Conservation (phyloP, 2,797 vertebrate genomes). For the Neosalanx taihuensis region DNA sequence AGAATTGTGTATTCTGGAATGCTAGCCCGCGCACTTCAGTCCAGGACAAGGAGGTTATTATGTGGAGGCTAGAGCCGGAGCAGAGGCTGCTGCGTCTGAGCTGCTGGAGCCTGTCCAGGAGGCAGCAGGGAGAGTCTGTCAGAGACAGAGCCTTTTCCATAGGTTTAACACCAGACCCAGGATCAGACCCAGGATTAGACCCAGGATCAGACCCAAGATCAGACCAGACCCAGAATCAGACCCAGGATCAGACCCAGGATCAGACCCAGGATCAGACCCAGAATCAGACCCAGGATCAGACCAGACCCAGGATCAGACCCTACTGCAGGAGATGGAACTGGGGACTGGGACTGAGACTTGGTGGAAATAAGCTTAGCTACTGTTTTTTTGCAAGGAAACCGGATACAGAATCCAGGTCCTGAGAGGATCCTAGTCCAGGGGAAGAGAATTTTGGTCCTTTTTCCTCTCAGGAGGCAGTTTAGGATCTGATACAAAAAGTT, state of each 20-base stretch:
- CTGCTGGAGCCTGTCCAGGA: conserved; percentile 45
- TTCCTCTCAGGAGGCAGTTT: too few relatives aligned
- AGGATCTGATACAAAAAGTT: background rate
- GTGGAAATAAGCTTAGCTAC: too few relatives aligned
- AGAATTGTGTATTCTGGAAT: conserved; percentile 56
- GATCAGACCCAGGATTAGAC: conserved; percentile 18
- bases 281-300: background rate
- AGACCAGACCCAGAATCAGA: too few relatives aligned
- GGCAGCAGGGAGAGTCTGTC: conserved; percentile 45
- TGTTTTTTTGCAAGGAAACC: background rate
- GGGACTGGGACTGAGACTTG: background rate
- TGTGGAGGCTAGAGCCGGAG: conserved; percentile 30
- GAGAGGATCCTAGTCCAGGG: background rate
- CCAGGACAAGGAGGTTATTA: conserved; percentile 60
- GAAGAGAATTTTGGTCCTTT: too few relatives aligned
- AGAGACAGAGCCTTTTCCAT: conserved; percentile 48
- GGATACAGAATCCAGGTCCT: background rate
- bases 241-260: conserved; percentile 3
- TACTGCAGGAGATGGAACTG: background rate
- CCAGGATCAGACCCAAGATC: background rate
- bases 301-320: background rate
- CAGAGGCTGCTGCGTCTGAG: conserved; percentile 40
- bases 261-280: conserved; percentile 11
- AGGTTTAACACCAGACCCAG: conserved; percentile 28
- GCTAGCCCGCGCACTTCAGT: conserved; percentile 50